phyloP scores from a whole-genome alignment of 2,113 vertebrate genomes.

The Stigmatopora argus region DNA sequence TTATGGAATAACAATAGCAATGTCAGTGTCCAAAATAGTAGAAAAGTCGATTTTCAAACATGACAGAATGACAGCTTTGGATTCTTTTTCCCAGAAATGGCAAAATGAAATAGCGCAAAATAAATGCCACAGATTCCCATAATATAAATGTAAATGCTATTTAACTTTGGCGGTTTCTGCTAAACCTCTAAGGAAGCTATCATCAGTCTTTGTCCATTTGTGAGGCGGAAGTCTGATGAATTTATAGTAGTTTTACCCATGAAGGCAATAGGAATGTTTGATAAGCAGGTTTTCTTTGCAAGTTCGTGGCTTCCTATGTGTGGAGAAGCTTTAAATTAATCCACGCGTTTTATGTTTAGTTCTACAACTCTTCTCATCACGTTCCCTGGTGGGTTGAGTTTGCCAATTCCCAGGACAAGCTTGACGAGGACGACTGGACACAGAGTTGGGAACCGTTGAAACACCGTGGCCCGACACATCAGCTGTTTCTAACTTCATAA shows the following conservation, averaged over 20 bases:
- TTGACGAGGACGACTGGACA: constrained; percentile 65
- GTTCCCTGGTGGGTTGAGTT: constrained; percentile 63
- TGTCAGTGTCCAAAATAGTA: neutral
- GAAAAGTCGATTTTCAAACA: neutral
- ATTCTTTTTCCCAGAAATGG: neutral
- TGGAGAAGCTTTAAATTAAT: constrained; percentile 57
- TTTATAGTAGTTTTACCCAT: constrained; percentile 55
- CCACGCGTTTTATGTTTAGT: constrained; percentile 49
- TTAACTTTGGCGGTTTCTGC: neutral
- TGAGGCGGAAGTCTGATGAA: too few relatives aligned
- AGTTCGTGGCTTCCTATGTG: constrained; percentile 47
- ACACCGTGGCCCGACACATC: constrained; percentile 61
- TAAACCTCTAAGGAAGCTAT: neutral
- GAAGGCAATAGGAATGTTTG: constrained; percentile 35
- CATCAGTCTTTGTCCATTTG: neutral
- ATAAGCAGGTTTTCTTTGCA: constrained; percentile 47
- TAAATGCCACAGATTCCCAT: neutral
- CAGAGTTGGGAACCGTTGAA: constrained; percentile 65
- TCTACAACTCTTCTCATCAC: constrained; percentile 51
- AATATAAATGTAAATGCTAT: neutral
- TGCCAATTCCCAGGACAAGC: constrained; percentile 73
- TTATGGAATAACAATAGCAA: neutral
- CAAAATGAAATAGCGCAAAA: neutral
- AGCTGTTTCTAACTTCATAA: constrained; percentile 72
- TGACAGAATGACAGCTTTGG: neutral